phyloP scores from a whole-genome alignment of 2,113 vertebrate species.

The Syngnathoides biaculeatus region DNA sequence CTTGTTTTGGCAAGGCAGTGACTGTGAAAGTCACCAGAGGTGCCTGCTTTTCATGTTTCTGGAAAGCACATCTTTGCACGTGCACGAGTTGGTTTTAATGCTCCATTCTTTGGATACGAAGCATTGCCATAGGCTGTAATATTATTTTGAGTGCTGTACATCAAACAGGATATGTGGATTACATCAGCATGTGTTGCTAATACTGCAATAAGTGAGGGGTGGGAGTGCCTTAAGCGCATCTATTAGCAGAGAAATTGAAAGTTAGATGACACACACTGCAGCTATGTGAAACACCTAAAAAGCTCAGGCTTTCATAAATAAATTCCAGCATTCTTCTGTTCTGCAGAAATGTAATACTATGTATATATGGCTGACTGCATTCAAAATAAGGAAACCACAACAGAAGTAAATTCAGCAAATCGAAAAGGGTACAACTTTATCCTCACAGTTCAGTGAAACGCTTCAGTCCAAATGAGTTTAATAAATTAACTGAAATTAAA shows the following conservation, averaged over 20 bases:
- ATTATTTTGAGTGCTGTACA: conserved; percentile 37
- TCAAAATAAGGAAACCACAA: conserved; percentile 46
- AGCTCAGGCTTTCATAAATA: conserved; percentile 63
- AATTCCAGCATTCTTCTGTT: conserved; percentile 23
- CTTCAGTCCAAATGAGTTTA: neutral
- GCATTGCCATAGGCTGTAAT: conserved; percentile 44
- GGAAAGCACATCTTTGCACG: conserved; percentile 34
- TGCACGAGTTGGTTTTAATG: conserved; percentile 22
- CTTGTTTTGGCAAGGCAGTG: conserved; percentile 91
- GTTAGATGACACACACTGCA: conserved; percentile 67
- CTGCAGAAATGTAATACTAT: conserved; percentile 52
- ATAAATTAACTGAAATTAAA: conserved; percentile 54
- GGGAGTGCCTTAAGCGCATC: conserved; percentile 47
- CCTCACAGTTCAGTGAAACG: neutral
- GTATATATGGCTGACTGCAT: conserved; percentile 51
- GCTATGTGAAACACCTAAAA: conserved; percentile 70
- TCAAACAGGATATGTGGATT: conserved; percentile 34
- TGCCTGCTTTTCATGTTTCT: conserved; percentile 69
- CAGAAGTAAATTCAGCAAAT: conserved; percentile 43
- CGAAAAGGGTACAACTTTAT: conserved; percentile 44
- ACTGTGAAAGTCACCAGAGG: conserved; percentile 66
- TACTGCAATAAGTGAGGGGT: conserved; percentile 35
- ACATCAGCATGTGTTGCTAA: conserved; percentile 41
- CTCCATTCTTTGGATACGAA: conserved; percentile 17
- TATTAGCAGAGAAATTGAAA: conserved; percentile 76